Evolutionary conservation across 2,797 vertebrate genomes (phyloP).

Genomic region (Oryzias sinensis): DNA sequence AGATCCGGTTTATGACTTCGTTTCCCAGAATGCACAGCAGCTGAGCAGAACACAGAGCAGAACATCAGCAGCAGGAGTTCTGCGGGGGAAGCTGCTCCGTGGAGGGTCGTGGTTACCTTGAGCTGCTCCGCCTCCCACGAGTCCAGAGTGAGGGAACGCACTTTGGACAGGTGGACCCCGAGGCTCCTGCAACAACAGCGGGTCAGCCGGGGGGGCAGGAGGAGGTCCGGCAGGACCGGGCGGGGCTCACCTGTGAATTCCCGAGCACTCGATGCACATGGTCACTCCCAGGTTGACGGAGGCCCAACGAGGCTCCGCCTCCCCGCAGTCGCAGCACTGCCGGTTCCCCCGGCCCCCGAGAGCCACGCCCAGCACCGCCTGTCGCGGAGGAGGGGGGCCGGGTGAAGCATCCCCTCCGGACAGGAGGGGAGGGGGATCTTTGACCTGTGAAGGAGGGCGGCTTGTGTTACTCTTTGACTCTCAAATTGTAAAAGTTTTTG

Average conservation of each 20-base stretch:
- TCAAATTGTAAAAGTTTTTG: too few relatives aligned
- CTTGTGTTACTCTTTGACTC: too few relatives aligned
- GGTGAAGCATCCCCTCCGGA: conserved; percentile 8
- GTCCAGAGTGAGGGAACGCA: conserved; percentile 80
- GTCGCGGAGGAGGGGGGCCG: conserved; percentile 14
- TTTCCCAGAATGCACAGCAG: conserved; percentile 77
- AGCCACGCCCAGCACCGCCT: conserved; percentile 53
- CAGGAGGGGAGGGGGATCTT: conserved; percentile 28
- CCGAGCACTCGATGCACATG: conserved; percentile 81
- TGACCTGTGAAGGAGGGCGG: conserved; percentile 36
- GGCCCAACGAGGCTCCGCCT: conserved; percentile 78
- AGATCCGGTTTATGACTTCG: conserved; percentile 71
- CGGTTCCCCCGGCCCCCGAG: conserved; percentile 66
- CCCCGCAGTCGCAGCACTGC: conserved; percentile 77
- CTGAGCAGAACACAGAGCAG: conserved; percentile 35
- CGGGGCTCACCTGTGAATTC: conserved; percentile 67
- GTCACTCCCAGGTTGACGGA: conserved; percentile 79
- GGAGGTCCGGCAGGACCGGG: not conserved
- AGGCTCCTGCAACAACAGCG: conserved; percentile 68
- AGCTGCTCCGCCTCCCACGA: conserved; percentile 81
- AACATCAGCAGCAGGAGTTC: too few relatives aligned
- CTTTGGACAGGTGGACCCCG: conserved; percentile 80
- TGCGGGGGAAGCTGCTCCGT: too few relatives aligned
- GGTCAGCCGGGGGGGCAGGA: too few relatives aligned
- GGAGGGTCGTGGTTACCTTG: conserved; percentile 61